Evolutionary conservation across 2,797 vertebrate genomes (phyloP), one percentile per base, ranked within the genome.

Genomic region (Sebastes nivosus): DNA sequence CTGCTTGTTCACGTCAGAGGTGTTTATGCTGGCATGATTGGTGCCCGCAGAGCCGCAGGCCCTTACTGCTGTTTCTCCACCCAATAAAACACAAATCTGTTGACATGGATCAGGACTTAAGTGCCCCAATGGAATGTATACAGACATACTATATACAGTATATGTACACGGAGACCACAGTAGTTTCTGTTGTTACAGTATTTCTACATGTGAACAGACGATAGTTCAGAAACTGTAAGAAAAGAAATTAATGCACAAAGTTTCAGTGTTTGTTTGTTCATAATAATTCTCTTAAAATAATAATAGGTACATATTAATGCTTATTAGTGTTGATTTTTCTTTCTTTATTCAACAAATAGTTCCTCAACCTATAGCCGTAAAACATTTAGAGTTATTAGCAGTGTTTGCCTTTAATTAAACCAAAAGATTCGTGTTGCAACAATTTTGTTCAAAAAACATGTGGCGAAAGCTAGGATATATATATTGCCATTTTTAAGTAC

Each of bases 71-170:
- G 76, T 84, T 90, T 86, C 88, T 87, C 63, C 89, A 90, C 81
- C 86, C 88, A 86, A 90, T 92, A 92, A 92, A 93, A 89, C 86
- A 89, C 79, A 77, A 79, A 92, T 88, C 80, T 90, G 84, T 88
- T 91, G 90, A 90, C 85, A 88, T 76, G 90, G 85, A 89, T 90
- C 78, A 73, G 82, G 81, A 82, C 75, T 83, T 75, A 88, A 84
- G 87, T 79, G 76, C 67, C 86, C 72, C 75, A 67, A 10, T 7
- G 82, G 84, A 86, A 88, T 89, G 77, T 76, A 74, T 75, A 79
- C 77, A 81, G 72, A 73, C 68, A 67, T 69, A 69, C 60, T 74
- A 59, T 64, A 64, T 66, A 54, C 61, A 52, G 59, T 34, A 46
- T 34, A 57, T 59, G 57, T 2, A 71, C 73, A 20, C 59, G 42